Evolutionary conservation across 2,888 invertebrate genomes (phyloP), one percentile per base, ranked within the genome.

Genomic region (Drosophila pegasa): DNA sequence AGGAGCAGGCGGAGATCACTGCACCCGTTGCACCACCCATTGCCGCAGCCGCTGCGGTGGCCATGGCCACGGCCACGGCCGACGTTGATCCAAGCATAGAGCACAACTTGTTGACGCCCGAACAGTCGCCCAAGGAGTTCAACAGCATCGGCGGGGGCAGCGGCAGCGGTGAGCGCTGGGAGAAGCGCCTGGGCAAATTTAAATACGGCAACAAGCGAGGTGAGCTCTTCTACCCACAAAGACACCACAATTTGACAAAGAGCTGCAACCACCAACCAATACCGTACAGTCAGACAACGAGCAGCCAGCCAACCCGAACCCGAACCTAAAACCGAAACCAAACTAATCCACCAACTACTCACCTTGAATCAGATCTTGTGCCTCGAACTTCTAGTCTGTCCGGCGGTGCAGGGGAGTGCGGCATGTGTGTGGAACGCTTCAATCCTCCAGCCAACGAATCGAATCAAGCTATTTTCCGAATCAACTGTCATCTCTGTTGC

Each of bases 171-270:
- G 69, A 68, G 3, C 63, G 75, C 89, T 86, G 91, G 87, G 90
- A 91, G 71, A 89, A 89, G 62, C 88, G 91, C 72, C 92, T 93
- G 51, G 93, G 90, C 60, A 93, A 93, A 90, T 92, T 93, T 59
- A 93, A 93, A 83, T 93, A 93, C 80, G 93, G 71, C 69, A 92
- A 93, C 73, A 92, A 93, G 80, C 93, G 93, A 93, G 94, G 94
- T 94, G 89, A 89, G 88, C 83, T 79, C 76, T 67, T 63, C 58
- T 52, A 68, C 71, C 78, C 72, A 68, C n/a, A 45, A 45, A 64
- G 47, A 74, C 50, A 52, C 50, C 56, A 79, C 50, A 62, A 55
- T 51, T 31, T 54, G 50, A 20, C 47, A 20, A 58, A 37, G 51
- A 37, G 31, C 55, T 47, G 55, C 8, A 9, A 40, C 6, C 8